Evolutionary conservation across 1,140 invertebrate genomes (phyloP).

Genomic region (Pectinophora gossypiella): DNA sequence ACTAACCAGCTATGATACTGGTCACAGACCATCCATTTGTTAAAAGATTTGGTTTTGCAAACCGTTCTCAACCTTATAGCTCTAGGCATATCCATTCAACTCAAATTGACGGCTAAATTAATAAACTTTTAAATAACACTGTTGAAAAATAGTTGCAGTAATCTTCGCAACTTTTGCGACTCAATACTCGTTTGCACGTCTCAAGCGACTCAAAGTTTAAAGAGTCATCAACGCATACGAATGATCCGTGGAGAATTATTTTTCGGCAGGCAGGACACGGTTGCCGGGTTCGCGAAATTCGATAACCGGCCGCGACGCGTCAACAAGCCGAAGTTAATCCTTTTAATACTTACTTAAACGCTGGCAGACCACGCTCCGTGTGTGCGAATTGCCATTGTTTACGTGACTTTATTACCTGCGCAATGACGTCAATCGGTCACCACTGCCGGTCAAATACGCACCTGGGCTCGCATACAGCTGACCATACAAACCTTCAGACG

Average conservation of each 20-base stretch:
- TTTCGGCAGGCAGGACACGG: constrained; percentile 43
- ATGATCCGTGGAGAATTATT: constrained; percentile 42
- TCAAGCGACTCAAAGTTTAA: neutral
- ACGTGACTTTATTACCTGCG: constrained; percentile 39
- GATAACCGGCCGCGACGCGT: constrained; percentile 53
- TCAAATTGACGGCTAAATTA: too few relatives aligned
- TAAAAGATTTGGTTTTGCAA: too few relatives aligned
- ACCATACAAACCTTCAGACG: too few relatives aligned
- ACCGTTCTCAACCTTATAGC: too few relatives aligned
- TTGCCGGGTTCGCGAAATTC: constrained; percentile 44
- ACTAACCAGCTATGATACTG: neutral
- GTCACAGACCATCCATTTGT: neutral
- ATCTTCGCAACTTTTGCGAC: too few relatives aligned
- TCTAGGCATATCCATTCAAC: too few relatives aligned
- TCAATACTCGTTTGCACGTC: too few relatives aligned
- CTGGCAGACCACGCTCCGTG: constrained; percentile 16
- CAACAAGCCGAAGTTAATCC: constrained; percentile 69
- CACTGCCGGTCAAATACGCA: too few relatives aligned
- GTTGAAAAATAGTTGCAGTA: too few relatives aligned
- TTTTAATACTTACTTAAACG: constrained; percentile 61
- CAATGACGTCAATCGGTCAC: too few relatives aligned
- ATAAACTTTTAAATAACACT: too few relatives aligned
- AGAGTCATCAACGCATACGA: constrained; percentile 14
- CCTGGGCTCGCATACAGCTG: too few relatives aligned
- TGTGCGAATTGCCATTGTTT: constrained; percentile 53